Evolutionary conservation across 1,140 invertebrate species (phyloP).

Genomic region (Teleogryllus occipitalis): DNA sequence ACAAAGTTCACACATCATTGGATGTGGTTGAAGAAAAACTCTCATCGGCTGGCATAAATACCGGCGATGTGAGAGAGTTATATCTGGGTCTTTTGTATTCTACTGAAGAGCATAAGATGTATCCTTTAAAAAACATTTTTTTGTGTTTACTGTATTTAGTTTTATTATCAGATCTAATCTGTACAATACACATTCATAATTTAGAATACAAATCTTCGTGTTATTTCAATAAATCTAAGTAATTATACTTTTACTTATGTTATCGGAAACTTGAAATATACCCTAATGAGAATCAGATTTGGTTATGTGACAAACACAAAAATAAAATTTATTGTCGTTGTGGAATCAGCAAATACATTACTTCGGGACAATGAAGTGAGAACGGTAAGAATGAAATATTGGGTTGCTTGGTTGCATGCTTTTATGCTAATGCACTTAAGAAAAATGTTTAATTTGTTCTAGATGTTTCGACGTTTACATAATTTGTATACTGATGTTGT

Average conservation of each 20-base stretch:
- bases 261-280: not conserved
- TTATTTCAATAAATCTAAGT: too few species aligned
- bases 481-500: conserved; percentile 84
- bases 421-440: conserved; percentile 14
- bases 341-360: conserved; percentile 81
- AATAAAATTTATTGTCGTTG: conserved; percentile 89
- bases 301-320: conserved; percentile 97
- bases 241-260: not conserved
- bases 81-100: conserved; percentile 88
- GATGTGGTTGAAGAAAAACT: conserved; percentile 92
- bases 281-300: conserved; percentile 54
- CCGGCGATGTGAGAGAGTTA: conserved; percentile 68
- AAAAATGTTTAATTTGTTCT: conserved; percentile 26
- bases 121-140: conserved; percentile 37
- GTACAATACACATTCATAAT: too few species aligned
- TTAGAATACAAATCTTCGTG: too few species aligned
- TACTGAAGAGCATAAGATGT: conserved; percentile 97
- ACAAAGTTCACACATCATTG: conserved; percentile 86
- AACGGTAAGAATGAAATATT: conserved; percentile 51
- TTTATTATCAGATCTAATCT: too few species aligned
- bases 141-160: too few species aligned
- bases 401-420: not conserved
- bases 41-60: conserved; percentile 49
- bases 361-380: conserved; percentile 90
- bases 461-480: conserved; percentile 88